Conservation (phyloP, 2,113 vertebrate genomes). For the Neolamprologus variostigma region DNA sequence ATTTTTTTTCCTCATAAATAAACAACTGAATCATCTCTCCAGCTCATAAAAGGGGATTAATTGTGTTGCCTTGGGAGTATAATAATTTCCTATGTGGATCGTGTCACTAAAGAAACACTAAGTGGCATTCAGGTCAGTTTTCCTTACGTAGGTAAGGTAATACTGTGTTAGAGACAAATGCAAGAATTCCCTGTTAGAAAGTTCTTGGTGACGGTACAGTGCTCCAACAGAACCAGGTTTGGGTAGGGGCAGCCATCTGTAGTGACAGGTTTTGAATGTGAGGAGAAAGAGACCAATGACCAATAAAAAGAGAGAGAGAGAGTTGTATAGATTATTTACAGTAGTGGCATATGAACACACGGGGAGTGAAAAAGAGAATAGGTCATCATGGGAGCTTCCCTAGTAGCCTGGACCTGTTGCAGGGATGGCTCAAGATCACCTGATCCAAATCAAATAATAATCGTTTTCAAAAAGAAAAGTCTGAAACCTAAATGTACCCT, state of each 20-base stretch:
- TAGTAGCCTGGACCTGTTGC: accelerated
- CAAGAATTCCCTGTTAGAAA: not conserved
- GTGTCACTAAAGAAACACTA: not conserved
- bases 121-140: not conserved
- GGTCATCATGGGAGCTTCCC: not conserved
- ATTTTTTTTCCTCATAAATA: not conserved
- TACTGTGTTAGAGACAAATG: not conserved
- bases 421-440: not conserved
- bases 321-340: not conserved
- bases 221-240: not conserved
- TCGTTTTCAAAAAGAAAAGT: not conserved
- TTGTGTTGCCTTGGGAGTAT: not conserved
- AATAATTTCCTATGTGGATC: not conserved
- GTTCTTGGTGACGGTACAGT: not conserved
- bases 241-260: not conserved
- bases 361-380: not conserved
- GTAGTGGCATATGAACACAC: not conserved
- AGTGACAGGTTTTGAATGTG: not conserved
- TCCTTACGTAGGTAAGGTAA: not conserved
- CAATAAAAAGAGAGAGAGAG: not conserved
- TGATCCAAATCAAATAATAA: not conserved
- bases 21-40: not conserved
- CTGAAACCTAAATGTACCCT: not conserved
- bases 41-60: not conserved
- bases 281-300: not conserved